Evolutionary conservation across 2,113 vertebrate genomes (phyloP).

Genomic region (Noturus placidus): DNA sequence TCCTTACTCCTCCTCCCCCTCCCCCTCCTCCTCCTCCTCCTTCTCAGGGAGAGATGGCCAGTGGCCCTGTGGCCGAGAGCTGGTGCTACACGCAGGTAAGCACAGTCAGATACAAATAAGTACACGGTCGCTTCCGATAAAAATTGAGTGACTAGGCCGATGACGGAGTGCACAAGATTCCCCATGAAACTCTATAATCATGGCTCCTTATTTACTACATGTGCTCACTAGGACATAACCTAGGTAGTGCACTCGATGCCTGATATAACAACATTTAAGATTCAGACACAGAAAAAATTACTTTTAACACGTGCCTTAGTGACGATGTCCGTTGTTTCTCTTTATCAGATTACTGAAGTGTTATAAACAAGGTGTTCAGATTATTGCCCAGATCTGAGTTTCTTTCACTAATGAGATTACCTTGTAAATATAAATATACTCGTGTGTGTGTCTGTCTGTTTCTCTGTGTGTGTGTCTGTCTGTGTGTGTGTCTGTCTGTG

Average conservation of each 20-base stretch:
- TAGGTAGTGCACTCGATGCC: background rate
- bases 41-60: slow-evolving; percentile 93
- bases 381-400: background rate
- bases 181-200: background rate
- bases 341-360: background rate
- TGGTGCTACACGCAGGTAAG: slow-evolving; percentile 98
- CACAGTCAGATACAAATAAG: background rate
- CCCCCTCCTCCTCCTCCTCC: slow-evolving; percentile 80
- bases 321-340: background rate
- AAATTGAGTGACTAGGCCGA: background rate
- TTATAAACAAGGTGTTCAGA: background rate
- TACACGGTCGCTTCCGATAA: background rate
- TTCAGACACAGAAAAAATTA: background rate
- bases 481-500: too few relatives aligned
- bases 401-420: background rate
- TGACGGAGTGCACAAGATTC: background rate
- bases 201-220: background rate
- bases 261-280: background rate
- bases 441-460: too few relatives aligned
- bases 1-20: slow-evolving; percentile 92
- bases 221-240: background rate
- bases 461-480: too few relatives aligned
- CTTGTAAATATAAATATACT: background rate
- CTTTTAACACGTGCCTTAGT: background rate
- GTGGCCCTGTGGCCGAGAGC: slow-evolving; percentile 96